phyloP scores from a whole-genome alignment of 2,888 invertebrate genomes.

The Cepaea hortensis region DNA sequence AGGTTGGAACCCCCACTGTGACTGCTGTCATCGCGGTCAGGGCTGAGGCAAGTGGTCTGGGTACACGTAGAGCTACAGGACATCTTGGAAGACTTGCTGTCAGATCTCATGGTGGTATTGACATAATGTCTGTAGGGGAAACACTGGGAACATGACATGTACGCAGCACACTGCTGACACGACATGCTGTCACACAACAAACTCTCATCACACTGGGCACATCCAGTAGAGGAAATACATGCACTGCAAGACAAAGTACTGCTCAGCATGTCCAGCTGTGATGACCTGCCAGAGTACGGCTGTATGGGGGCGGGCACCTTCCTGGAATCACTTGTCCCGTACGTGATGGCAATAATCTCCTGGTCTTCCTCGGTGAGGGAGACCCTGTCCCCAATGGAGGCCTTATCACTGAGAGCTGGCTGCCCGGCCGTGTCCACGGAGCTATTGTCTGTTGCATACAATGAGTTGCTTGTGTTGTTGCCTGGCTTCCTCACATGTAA shows the following conservation, averaged over 20 bases:
- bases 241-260: conserved; percentile 1
- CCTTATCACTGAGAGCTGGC: background rate
- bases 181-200: conserved; percentile 34
- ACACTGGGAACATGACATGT: conserved; percentile 48
- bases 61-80: conserved; percentile 53
- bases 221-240: conserved; percentile 30
- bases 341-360: conserved; percentile 46
- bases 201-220: conserved; percentile 35
- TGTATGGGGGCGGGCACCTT: conserved; percentile 25
- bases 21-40: conserved; percentile 50
- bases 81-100: conserved; percentile 55
- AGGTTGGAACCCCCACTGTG: conserved; percentile 33
- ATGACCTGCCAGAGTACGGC: background rate
- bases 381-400: conserved; percentile 29
- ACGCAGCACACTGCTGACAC: conserved; percentile 42
- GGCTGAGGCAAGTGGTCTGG: conserved; percentile 53
- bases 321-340: conserved; percentile 26
- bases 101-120: conserved; percentile 49
- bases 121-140: conserved; percentile 45
- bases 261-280: conserved; percentile 28
- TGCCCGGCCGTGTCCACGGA: background rate
- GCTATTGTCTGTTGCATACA: background rate
- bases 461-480: background rate
- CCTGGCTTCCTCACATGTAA: background rate
- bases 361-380: conserved; percentile 47